Evolutionary conservation across 2,797 vertebrate genomes (phyloP).

Genomic region (Hoplostethus mediterraneus): DNA sequence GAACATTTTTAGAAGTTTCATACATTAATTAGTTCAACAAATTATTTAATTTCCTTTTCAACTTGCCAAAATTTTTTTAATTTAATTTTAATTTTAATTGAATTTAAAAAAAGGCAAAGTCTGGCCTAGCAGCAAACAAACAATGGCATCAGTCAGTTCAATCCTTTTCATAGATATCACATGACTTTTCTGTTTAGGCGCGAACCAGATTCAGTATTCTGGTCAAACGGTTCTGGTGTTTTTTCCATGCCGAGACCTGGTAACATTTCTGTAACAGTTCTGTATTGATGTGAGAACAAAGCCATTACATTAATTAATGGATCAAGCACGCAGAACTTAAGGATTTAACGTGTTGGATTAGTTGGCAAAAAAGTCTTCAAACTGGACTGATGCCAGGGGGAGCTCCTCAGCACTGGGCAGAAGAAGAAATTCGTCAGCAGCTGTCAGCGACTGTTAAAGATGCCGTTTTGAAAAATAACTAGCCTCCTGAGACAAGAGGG

Average conservation of each 20-base stretch:
- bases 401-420: constrained; percentile 26
- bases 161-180: background rate
- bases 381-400: constrained; percentile 37
- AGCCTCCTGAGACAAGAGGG: constrained; percentile 21
- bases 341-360: constrained; percentile 30
- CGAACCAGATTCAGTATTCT: background rate
- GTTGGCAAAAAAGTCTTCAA: constrained; percentile 25
- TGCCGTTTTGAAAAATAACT: constrained; percentile 39
- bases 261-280: background rate
- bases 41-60: no score
- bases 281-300: constrained; percentile 13
- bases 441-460: constrained; percentile 45
- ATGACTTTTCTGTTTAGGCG: background rate
- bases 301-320: background rate
- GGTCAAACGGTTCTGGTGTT: background rate
- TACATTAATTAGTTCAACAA: no score
- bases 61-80: no score
- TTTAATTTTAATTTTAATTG: no score
- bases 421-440: constrained; percentile 45
- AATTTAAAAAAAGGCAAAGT: no score
- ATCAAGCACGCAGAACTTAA: background rate
- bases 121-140: no score
- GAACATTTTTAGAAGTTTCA: no score
- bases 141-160: no score
- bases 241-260: background rate